Evolutionary conservation across 2,888 invertebrate genomes (phyloP), one percentile per base, ranked within the genome.

Genomic region (Drosophila pegasa): DNA sequence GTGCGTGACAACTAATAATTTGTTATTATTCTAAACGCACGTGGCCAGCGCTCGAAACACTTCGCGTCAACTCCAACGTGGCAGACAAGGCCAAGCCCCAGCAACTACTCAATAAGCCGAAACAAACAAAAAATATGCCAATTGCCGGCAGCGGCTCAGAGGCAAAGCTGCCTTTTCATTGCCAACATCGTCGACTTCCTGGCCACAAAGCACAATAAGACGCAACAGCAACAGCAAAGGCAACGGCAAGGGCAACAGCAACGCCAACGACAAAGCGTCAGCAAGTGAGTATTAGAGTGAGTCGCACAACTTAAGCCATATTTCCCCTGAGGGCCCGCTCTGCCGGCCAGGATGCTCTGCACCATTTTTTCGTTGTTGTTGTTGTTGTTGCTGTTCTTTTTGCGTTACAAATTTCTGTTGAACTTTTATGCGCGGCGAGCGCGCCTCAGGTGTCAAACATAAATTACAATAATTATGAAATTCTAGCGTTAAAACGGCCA

Each of bases 1-100:
- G 84, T 88, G 90, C 89, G 90, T 89, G 89, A 78, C 90, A 87
- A 81, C 80, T 71, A 80, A 83, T 90, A 78, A 90, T 89, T 89
- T 90, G 88, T 89, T 89, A 89, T 89, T 88, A 74, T 75, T 79
- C 74, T 82, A 72, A 78, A 78, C 89, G 87, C 87, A 86, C 87
- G 87, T 74, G 82, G 80, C 72, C 75, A 64, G 52, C 27, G 59
- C 50, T 54, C 54, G 37, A 58, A 68, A 74, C 55, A 77, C 48
- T 78, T 78, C 58, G 70, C 78, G 63, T 51, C 51, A 63, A 63
- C 54, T 59, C 51, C 31, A 57, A 51, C 63, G 55, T 45, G 29
- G 54, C 47, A 75, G 75, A 69, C 72, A 67, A 73, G 78, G 60
- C 59, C 73, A 18, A 57, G 37, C 16, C 22, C 22, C 27, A 8